Conservation (phyloP, 2,797 vertebrate species). For the Emys orbicularis region DNA sequence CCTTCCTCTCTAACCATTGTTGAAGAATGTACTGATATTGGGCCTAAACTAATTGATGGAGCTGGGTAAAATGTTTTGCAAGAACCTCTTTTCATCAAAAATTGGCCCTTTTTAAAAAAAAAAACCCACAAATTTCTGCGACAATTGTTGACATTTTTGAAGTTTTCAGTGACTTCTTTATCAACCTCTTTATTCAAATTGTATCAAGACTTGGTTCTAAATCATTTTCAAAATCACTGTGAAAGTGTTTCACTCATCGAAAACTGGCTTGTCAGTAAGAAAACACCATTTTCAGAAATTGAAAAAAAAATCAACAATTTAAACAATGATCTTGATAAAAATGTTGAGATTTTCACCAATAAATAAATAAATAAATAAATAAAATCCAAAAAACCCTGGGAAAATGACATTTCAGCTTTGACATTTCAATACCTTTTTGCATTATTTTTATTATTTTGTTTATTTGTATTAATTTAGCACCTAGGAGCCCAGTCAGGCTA, state of each 20-base stretch:
- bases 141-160: not conserved
- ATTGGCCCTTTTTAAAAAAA: not conserved
- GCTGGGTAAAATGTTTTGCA: not conserved
- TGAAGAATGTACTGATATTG: not conserved
- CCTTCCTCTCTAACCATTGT: not conserved
- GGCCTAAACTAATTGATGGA: not conserved
- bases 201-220: not conserved
- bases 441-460: not conserved
- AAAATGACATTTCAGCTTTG: accelerated
- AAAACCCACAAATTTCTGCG: accelerated
- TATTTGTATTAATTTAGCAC: not conserved
- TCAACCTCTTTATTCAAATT: not conserved
- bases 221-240: not conserved
- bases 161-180: not conserved
- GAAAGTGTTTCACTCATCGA: accelerated
- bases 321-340: not conserved
- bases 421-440: not conserved
- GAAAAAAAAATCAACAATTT: not conserved
- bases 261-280: not conserved
- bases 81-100: not conserved
- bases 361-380: not conserved
- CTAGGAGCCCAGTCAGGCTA: not conserved
- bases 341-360: not conserved
- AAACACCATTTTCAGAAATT: not conserved
- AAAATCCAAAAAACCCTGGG: not conserved